Base-by-base conservation (phyloP, 2,113 vertebrate genomes). In the Spilogale gracilis region DNA sequence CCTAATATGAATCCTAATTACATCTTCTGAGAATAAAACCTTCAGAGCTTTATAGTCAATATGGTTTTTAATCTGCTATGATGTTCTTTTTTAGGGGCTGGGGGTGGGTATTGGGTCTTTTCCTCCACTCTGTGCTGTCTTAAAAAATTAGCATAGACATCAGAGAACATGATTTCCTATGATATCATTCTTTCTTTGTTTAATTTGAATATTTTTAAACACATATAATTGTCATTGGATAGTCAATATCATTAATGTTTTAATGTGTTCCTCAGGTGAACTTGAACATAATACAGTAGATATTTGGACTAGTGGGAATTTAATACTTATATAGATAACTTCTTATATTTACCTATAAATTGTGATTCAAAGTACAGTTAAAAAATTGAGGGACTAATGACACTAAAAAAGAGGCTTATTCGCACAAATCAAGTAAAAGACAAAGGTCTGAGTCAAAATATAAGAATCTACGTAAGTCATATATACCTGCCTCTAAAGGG, bases 131-230 rank as follows among this genome's bases (percentile, higher is more conserved):
- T 67, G 5, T 82, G 61, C n/a, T 17, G 67, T 89, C 43, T 74
- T 56, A 76, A 87, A 61, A 48, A 65, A 43, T 23, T 23, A 21
- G 9, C n/a, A 3, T 48, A 69, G 69, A 43, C n/a, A n/a, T 71
- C 52, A 21, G 17, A 73, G 54, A 60, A 71, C 38, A 12, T 63
- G 52, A 84, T 91, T 84, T 80, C 52, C 38, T 58, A n/a, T 58
- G 12, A 54, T 91, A 67, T 54, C 38, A 58, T 74, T 11, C 6
- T 74, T 93, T 81, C 17, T 56, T 80, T 56, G 32, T 32, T 71
- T 67, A 85, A 73, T 88, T 48, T 71, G 50, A 69, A 48, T 88
- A 52, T 60, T 79, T 97, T 79, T 12, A 89, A 90, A 52, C 30
- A 76, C 2, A 83, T 6, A 63, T 13, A 52, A 78, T 27, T 81